Conservation (phyloP, 2,113 vertebrate species). For the Taurulus bubalis region DNA sequence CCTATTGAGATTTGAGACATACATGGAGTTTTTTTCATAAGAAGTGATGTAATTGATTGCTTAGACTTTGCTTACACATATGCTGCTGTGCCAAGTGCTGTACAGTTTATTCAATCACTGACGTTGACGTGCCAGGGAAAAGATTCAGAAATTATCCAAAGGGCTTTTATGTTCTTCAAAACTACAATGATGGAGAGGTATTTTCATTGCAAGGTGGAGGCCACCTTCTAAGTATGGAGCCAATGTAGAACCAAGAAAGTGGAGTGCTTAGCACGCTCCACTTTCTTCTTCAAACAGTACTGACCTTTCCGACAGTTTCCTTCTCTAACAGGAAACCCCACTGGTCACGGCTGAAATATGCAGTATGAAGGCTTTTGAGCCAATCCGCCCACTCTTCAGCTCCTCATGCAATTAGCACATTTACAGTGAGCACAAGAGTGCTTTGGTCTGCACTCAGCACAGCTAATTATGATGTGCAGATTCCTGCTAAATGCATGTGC, state of each 20-base stretch:
- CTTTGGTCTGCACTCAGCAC: neutral
- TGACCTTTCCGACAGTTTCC: constrained; percentile 23
- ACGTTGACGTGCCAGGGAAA: constrained; percentile 2
- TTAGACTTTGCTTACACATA: neutral
- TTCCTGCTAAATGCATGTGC: neutral
- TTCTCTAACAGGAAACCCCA: neutral
- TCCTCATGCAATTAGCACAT: constrained; percentile 30
- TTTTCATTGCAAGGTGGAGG: neutral
- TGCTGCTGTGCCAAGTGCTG: constrained; percentile 7
- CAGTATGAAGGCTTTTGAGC: neutral
- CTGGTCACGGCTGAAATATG: constrained; percentile 18
- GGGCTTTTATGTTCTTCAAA: constrained; percentile 17
- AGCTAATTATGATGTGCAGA: constrained; percentile 9
- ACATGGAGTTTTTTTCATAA: constrained; percentile 23
- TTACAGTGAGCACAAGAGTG: neutral
- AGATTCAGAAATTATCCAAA: neutral
- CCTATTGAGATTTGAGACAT: constrained; percentile 54
- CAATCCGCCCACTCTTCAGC: neutral
- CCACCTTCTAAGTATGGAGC: neutral
- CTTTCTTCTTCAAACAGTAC: neutral
- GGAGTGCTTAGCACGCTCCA: neutral
- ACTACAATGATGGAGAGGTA: neutral
- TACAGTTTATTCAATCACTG: constrained; percentile 22
- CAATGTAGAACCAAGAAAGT: neutral
- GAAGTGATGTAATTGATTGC: constrained; percentile 37